Evolutionary conservation across 2,888 invertebrate species (phyloP), one percentile per base, ranked within the genome.

Genomic region (Carcina quercana): DNA sequence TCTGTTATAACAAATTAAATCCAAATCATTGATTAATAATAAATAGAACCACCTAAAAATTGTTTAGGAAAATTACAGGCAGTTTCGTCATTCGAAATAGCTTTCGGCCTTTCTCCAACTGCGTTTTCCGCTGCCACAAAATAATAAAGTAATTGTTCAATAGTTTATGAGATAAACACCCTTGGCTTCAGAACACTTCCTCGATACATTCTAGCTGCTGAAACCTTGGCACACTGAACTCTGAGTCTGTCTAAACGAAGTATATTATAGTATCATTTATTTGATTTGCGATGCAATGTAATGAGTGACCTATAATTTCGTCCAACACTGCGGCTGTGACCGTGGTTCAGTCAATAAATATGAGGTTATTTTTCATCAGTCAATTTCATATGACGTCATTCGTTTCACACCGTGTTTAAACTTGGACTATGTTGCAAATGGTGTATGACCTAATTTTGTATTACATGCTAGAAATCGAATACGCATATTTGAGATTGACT

Each of bases 161-260:
- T 3, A 30, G 11, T 13, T n/a, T 24, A 25, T 19, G 20, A 7
- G 14, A 13, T 4, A 24, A 11, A 24, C 22, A 30, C 21, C 8
- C 10, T 34, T 34, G 34, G 30, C 35, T 10, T 20, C n/a, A 15
- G n/a, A 6, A n/a, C 15, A 3, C 30, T 35, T 35, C 32, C 36
- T 35, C 25, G 19, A 22, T 30, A 34, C 21, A 10, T 15, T 29
- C 27, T 30, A 20, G 13, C 35, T 14, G 7, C 7, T 22, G 15
- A 20, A 10, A 30, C 36, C 36, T 36, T 36, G 36, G 36, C 36
- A 32, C 25, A 32, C 29, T 36, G 36, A 36, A 32, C 32, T 32
- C 32, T 10, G 11, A 13, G 27, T 10, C 32, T 13, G 27, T 10
- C 32, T 13, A 25, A 32, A 19, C 15, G 13, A 13, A 13, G 27